Evolutionary conservation across 1,140 invertebrate species (phyloP), one percentile per base, ranked within the genome.

Genomic region (Euborellia annulipes): DNA sequence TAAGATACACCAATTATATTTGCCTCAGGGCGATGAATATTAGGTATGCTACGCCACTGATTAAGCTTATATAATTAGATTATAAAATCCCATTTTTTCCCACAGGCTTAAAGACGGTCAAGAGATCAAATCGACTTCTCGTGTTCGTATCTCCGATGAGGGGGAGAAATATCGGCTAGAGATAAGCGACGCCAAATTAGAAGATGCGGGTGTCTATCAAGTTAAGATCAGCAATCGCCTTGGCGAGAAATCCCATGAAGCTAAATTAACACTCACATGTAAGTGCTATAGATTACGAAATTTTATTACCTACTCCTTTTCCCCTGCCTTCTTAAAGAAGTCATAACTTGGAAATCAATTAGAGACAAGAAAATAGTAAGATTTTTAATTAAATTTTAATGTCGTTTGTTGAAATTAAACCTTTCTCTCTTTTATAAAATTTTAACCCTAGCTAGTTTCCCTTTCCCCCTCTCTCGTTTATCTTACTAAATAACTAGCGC

Each of bases 141-240:
- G 73, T 45, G 65, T 79, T 3, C 74, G 75, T 38, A 72, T 82
- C 7, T 64, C 67, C 4, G 75, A 79, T 19, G 71, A 79, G 14
- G 82, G 79, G 3, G 79, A 86, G 46, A 68, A 70, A 16, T 87
- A 81, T 58, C 76, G 74, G 46, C 58, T 90, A 47, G 76, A 78
- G 43, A 69, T 85, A 1, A 67, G 69, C 16, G 77, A 78, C 41
- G 68, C 78, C 1, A 70, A 78, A 49, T 63, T 84, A 36, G 70
- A 66, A 43, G 81, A 93, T 59, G 74, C 75, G 16, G 88, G 85
- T 11, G 66, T 74, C 36, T 93, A 89, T 60, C 74, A 79, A 52
- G 79, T 79, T 46, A 70, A 75, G 13, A 63, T 90, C 27, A 72
- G 70, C 9, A 92, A 90, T 58, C 72, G 78, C 56, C 62, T 82